Evolutionary conservation across 2,113 vertebrate genomes (phyloP).

Genomic region (Saguinus midas): DNA sequence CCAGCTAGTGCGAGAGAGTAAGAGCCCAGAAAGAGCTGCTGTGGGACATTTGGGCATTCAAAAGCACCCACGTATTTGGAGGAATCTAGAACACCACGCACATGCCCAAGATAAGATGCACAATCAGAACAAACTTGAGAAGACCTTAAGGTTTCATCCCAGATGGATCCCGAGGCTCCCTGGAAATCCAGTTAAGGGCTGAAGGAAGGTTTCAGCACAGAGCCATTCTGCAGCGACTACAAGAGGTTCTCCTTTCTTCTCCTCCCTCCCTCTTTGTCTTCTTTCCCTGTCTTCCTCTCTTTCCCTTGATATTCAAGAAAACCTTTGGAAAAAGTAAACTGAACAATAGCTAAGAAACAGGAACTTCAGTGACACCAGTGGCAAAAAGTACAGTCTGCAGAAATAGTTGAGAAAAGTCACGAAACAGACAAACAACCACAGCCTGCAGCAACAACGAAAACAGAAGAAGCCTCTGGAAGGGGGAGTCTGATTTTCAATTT

Average conservation of each 20-base stretch:
- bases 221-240: not conserved
- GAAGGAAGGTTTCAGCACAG: not conserved
- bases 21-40: not conserved
- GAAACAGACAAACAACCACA: not conserved
- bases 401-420: not conserved
- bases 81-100: accelerated
- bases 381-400: not conserved
- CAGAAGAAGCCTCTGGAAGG: too few species aligned
- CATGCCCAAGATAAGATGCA: not conserved
- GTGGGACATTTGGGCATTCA: accelerated
- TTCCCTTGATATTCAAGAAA: not conserved
- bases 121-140: not conserved
- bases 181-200: not conserved
- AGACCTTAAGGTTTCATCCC: not conserved
- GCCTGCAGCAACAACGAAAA: too few species aligned
- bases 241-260: not conserved
- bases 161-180: not conserved
- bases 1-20: too few species aligned
- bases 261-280: not conserved
- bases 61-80: accelerated
- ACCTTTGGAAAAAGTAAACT: not conserved
- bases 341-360: not conserved
- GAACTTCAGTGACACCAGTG: not conserved
- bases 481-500: not conserved
- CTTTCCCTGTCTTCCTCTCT: not conserved